These are phyloP conservation scores for Lasius platythorax DNA, from an alignment of 2,888 invertebrate genomes.

Conservation along the genomic window DNA sequence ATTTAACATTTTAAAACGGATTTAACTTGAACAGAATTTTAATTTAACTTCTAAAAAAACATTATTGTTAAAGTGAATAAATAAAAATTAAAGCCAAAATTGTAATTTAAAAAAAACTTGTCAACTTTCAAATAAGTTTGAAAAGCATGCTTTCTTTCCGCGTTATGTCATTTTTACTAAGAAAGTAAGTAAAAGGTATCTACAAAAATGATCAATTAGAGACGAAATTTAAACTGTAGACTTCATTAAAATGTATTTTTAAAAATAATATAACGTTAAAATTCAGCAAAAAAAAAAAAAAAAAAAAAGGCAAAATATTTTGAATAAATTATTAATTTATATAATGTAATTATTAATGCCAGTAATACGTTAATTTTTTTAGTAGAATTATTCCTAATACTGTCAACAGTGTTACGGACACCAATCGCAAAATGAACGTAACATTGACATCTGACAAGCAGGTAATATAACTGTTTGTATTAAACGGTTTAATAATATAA, in stretches of 20 bases:
- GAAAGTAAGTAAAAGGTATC: not conserved
- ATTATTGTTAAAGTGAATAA: slow-evolving; percentile 4
- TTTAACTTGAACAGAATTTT: not conserved
- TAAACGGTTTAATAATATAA: too few species aligned
- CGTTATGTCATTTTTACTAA: not conserved
- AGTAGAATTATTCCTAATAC: not conserved
- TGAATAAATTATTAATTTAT: slow-evolving; percentile 4
- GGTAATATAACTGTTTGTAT: too few species aligned
- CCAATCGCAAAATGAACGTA: too few species aligned
- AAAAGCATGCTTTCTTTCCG: not conserved
- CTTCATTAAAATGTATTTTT: not conserved
- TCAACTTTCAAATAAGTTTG: not conserved
- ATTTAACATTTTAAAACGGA: not conserved
- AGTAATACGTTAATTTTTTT: not conserved
- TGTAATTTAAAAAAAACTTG: not conserved
- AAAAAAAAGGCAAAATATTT: not conserved
- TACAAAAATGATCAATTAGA: not conserved
- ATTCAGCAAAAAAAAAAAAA: not conserved
- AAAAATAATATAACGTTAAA: not conserved
- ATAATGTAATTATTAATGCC: slow-evolving; percentile 5
- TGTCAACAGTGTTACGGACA: not conserved
- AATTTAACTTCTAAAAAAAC: not conserved
- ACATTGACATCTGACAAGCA: too few species aligned
- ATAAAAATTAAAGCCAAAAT: not conserved
- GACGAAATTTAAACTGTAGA: not conserved